These are phyloP conservation scores for Ceratosolen solmsi DNA, from an alignment of 1,140 invertebrate genomes.

Conservation along the genomic window DNA sequence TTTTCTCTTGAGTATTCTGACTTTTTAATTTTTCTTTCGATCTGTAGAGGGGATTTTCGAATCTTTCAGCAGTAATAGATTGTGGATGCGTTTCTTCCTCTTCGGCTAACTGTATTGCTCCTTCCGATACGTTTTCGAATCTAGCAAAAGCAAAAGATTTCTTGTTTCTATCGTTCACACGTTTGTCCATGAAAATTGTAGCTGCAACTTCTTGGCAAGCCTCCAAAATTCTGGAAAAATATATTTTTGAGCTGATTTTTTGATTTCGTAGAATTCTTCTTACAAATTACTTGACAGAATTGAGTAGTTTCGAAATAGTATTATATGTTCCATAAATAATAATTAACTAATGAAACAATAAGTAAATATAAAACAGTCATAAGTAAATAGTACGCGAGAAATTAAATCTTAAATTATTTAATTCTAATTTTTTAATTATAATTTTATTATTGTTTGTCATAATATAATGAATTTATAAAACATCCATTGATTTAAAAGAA, in stretches of 20 bases:
- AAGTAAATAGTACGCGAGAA: no score
- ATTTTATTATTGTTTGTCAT: no score
- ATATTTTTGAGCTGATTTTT: neutral
- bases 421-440: no score
- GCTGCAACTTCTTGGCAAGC: slow-evolving; percentile 57
- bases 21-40: neutral
- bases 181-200: slow-evolving; percentile 53
- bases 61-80: slow-evolving; percentile 55
- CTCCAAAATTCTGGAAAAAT: slow-evolving; percentile 57
- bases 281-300: no score
- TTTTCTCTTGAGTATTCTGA: slow-evolving; percentile 45
- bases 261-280: no score
- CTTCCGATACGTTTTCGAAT: slow-evolving; percentile 68
- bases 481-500: no score
- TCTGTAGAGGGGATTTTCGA: slow-evolving; percentile 69
- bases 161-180: slow-evolving; percentile 30
- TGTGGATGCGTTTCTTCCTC: slow-evolving; percentile 42
- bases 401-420: no score
- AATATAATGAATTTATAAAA: no score
- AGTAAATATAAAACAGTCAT: no score
- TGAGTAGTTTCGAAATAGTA: no score
- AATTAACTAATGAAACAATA: no score
- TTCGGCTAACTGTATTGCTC: slow-evolving; percentile 33
- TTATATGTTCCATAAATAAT: no score
- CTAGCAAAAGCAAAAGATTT: slow-evolving; percentile 65